A percentile compares a stretch with the other conserved stretches of the same genome.
phyloP scores from a whole-genome alignment of 2,888 invertebrate species.

The Melanostoma mellinum region DNA sequence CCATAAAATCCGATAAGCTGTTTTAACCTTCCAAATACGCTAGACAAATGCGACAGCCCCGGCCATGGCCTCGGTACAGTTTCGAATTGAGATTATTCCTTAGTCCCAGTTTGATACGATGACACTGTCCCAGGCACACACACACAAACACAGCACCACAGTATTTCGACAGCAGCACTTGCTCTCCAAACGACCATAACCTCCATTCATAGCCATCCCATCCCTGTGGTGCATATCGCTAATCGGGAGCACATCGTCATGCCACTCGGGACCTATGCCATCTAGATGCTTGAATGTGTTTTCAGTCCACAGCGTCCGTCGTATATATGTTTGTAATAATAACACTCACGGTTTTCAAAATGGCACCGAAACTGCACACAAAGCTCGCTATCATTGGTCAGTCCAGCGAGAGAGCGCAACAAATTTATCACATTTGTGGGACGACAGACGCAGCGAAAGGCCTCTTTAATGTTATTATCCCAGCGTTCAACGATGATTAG shows the following conservation, averaged over 20 bases:
- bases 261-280: constrained; percentile 48
- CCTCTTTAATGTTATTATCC: constrained; percentile 69
- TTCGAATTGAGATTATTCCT: constrained; percentile 64
- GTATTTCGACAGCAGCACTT: constrained; percentile 33
- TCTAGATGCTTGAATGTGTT: constrained; percentile 33
- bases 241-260: constrained; percentile 56
- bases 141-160: background rate
- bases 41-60: constrained; percentile 60
- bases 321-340: constrained; percentile 5
- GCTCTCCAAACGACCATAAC: constrained; percentile 36
- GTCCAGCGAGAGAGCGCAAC: constrained; percentile 30
- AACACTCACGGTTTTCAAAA: constrained; percentile 40
- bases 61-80: constrained; percentile 41
- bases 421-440: constrained; percentile 62
- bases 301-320: constrained; percentile 4
- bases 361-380: constrained; percentile 32
- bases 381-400: constrained; percentile 10
- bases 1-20: constrained; percentile 63
- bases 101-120: constrained; percentile 46
- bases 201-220: background rate
- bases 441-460: constrained; percentile 47
- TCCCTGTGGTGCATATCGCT: constrained; percentile 25
- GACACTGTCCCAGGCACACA: constrained; percentile 31
- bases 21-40: constrained; percentile 56
- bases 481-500: constrained; percentile 65